phyloP scores from a whole-genome alignment of 2,888 invertebrate genomes.

The Drosophila nigricruria region DNA sequence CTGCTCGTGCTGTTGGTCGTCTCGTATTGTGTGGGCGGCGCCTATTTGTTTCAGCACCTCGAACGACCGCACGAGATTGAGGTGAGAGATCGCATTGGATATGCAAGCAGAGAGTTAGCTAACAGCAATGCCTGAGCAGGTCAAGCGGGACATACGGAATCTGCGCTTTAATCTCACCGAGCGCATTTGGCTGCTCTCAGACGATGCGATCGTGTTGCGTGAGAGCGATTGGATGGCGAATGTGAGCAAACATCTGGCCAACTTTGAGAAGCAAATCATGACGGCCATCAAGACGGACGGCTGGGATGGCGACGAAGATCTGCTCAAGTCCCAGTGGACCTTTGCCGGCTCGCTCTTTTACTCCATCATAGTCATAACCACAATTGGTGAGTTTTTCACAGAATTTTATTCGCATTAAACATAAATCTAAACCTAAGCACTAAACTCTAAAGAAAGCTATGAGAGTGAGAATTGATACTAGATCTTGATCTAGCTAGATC shows the following conservation, averaged over 20 bases:
- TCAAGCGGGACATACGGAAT: constrained; percentile 90
- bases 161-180: constrained; percentile 91
- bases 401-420: constrained; percentile 41
- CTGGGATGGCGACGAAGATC: constrained; percentile 93
- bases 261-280: constrained; percentile 90
- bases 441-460: constrained; percentile 40
- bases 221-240: constrained; percentile 92
- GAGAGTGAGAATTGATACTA: not conserved
- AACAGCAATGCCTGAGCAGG: constrained; percentile 86
- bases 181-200: constrained; percentile 91
- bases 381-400: constrained; percentile 90
- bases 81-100: constrained; percentile 86
- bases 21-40: constrained; percentile 95
- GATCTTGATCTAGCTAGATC: constrained; percentile 30
- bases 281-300: constrained; percentile 94
- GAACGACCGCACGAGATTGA: constrained; percentile 91
- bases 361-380: constrained; percentile 98
- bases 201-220: constrained; percentile 87
- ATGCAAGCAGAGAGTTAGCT: not conserved
- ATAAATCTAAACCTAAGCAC: constrained; percentile 46
- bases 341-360: constrained; percentile 96
- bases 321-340: constrained; percentile 91
- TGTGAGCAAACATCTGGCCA: constrained; percentile 88
- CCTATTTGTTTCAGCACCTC: constrained; percentile 92
- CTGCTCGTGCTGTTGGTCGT: constrained; percentile 94